These are phyloP conservation scores for Chamaea fasciata DNA, from an alignment of 2,113 vertebrate genomes.

Conservation along the genomic window DNA sequence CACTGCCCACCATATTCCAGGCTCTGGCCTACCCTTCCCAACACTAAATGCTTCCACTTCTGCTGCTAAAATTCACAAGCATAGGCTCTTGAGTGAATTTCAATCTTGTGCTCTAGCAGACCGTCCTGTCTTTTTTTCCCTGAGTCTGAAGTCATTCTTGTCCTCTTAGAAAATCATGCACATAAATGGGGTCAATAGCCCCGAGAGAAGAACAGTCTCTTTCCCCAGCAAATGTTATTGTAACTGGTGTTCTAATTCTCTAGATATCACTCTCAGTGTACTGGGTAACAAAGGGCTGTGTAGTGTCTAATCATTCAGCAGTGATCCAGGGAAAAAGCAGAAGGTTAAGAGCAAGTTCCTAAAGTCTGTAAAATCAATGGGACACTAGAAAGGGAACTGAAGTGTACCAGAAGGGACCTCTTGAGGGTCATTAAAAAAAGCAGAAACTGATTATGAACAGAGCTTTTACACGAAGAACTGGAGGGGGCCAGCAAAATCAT, in stretches of 20 bases:
- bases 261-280: constrained; percentile 46
- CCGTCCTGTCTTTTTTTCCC: not conserved
- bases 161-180: constrained; percentile 60
- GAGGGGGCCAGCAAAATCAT: constrained; percentile 65
- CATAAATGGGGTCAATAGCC: constrained; percentile 44
- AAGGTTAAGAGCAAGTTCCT: constrained; percentile 63
- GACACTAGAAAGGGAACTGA: constrained; percentile 70
- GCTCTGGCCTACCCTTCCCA: not conserved
- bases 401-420: constrained; percentile 72
- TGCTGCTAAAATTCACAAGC: constrained; percentile 35
- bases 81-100: constrained; percentile 5
- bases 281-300: constrained; percentile 58
- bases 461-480: constrained; percentile 66
- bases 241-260: constrained; percentile 69
- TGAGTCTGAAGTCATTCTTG: constrained; percentile 49
- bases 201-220: constrained; percentile 51
- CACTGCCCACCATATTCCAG: not conserved
- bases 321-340: constrained; percentile 55
- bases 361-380: constrained; percentile 74
- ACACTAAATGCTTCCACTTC: not conserved
- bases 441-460: constrained; percentile 71
- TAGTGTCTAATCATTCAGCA: constrained; percentile 60
- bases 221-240: constrained; percentile 62
- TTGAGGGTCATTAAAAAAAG: constrained; percentile 70
- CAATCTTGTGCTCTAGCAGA: not conserved